A percentile compares a stretch with the other conserved stretches of the same genome.
Conservation (phyloP, 2,113 vertebrate genomes). For the Poeciliopsis retropinna region DNA sequence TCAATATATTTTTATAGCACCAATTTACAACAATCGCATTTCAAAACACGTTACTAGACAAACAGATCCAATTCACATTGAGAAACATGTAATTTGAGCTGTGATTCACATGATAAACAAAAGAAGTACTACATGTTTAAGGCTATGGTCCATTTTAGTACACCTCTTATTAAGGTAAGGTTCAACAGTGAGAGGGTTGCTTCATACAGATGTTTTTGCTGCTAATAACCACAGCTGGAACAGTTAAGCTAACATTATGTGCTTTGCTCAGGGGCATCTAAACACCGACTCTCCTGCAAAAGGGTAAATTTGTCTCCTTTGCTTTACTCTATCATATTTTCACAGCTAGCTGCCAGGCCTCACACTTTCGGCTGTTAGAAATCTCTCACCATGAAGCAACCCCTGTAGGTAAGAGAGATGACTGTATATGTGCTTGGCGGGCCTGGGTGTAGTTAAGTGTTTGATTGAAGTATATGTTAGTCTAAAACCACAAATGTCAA, state of each 20-base stretch:
- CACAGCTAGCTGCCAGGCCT: slow-evolving; percentile 18
- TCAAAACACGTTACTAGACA: neutral
- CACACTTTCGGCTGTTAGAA: slow-evolving; percentile 7
- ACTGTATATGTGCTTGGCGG: slow-evolving; percentile 11
- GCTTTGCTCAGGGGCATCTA: slow-evolving; percentile 31
- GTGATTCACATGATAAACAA: neutral
- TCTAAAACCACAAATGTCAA: slow-evolving; percentile 32
- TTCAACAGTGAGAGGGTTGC: slow-evolving; percentile 18
- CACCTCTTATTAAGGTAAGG: slow-evolving; percentile 22
- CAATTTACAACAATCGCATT: neutral
- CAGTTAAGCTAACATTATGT: slow-evolving; percentile 42
- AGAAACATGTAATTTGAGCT: neutral
- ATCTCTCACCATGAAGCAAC: slow-evolving; percentile 25
- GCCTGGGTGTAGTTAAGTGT: slow-evolving; percentile 12
- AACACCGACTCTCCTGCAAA: slow-evolving; percentile 26
- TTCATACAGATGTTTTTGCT: slow-evolving; percentile 40
- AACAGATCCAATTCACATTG: neutral
- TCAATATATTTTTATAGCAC: neutral
- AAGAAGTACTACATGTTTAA: slow-evolving; percentile 20
- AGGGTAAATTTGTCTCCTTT: slow-evolving; percentile 38
- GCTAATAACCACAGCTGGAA: slow-evolving; percentile 31
- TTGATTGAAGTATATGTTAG: slow-evolving; percentile 21
- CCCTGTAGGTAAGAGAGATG: slow-evolving; percentile 15
- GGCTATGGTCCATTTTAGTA: slow-evolving; percentile 4
- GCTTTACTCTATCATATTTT: slow-evolving; percentile 40